These are phyloP conservation scores for Sturnus vulgaris DNA, from an alignment of 2,113 vertebrate genomes.

Conservation along the genomic window DNA sequence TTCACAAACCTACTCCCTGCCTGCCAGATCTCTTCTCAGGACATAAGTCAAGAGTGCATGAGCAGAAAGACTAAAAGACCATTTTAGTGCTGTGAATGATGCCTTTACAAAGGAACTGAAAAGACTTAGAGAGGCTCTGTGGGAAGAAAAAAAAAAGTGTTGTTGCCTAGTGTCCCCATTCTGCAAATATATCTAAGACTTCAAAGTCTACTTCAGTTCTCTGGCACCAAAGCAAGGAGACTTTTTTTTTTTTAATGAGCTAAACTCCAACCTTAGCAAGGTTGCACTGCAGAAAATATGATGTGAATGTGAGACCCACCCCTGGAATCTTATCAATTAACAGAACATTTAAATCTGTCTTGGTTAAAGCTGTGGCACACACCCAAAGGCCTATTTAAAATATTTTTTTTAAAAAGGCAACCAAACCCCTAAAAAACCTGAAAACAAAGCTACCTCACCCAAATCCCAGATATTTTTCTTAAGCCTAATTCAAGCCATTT, in stretches of 20 bases:
- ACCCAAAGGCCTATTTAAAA: background rate
- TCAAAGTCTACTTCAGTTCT: background rate
- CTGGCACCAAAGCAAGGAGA: background rate
- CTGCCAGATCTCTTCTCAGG: background rate
- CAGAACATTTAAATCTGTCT: background rate
- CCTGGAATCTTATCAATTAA: background rate
- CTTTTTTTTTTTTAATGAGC: background rate
- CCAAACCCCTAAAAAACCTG: background rate
- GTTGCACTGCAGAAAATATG: background rate
- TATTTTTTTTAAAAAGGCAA: background rate
- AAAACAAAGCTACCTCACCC: background rate
- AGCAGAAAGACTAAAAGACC: background rate
- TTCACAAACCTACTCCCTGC: background rate
- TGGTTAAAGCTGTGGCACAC: background rate
- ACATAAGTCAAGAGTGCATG: fast-evolving
- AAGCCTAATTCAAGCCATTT: background rate
- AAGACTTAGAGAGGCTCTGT: background rate
- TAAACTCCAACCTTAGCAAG: background rate
- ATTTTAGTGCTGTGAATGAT: background rate
- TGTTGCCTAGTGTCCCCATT: background rate
- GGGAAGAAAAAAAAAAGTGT: too few species aligned
- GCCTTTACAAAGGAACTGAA: fast-evolving
- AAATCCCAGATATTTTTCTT: background rate
- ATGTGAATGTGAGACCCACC: background rate
- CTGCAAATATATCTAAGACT: background rate